Percentiles rank a stretch among this genome's conserved stretches.
Evolutionary conservation across 2,797 vertebrate species (phyloP).

Genomic region (Rhadinocentrus ornatus): DNA sequence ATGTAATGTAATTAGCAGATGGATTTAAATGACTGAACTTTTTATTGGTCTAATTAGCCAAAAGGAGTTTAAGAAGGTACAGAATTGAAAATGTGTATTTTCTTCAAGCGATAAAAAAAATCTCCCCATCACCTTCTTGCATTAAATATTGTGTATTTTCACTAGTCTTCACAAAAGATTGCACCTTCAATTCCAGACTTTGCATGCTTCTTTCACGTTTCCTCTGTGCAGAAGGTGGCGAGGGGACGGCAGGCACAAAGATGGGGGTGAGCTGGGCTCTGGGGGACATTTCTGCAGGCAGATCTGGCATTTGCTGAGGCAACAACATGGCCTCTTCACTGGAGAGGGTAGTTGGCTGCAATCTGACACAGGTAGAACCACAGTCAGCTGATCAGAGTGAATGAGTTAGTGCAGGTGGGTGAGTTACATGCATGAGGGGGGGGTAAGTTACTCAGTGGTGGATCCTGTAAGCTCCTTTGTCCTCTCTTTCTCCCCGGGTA

Average conservation of each 20-base stretch:
- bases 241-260: conserved; percentile 18
- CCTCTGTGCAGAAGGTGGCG: conserved; percentile 9
- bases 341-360: conserved; percentile 51
- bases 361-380: conserved; percentile 48
- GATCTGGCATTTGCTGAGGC: conserved; percentile 52
- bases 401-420: not conserved
- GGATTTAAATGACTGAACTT: too few relatives aligned
- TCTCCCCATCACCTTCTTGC: too few relatives aligned
- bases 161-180: not conserved
- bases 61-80: too few relatives aligned
- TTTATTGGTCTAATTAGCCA: too few relatives aligned
- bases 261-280: conserved; percentile 63
- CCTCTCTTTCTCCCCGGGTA: conserved; percentile 26
- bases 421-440: not conserved
- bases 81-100: too few relatives aligned
- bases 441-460: conserved; percentile 61
- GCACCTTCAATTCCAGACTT: conserved; percentile 37
- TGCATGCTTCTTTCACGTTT: not conserved
- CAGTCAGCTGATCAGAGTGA: not conserved
- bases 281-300: conserved; percentile 28
- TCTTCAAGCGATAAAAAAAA: too few relatives aligned
- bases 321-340: conserved; percentile 51
- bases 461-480: conserved; percentile 55
- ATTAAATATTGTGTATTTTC: not conserved
- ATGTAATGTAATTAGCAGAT: too few relatives aligned